Base-by-base conservation (phyloP, 2,888 invertebrate species). In the Alloscopus bannaensis region DNA sequence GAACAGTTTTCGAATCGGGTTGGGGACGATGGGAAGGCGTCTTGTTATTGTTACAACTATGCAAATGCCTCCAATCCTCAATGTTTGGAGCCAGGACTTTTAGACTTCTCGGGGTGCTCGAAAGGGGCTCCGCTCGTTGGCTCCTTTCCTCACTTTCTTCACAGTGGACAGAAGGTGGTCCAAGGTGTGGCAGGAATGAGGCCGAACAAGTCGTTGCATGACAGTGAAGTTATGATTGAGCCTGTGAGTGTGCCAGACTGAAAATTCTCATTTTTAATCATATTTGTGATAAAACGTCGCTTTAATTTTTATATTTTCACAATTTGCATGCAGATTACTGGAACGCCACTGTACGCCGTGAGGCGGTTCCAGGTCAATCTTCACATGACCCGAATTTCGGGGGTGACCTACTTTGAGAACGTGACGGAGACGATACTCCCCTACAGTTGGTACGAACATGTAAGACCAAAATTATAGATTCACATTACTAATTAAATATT, bases 151-250 rank as follows among this genome's bases (percentile, higher is more conserved):
- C 75, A 75, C 29, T 75, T 75, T 22, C 66, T 75, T 20, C 45
- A 75, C 47, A 59, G 59, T 11, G 66, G 59, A 18, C 59, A 65
- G 4, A 65, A 22, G 20, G 66, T 36, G 20, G 18, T 75, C 36
- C 55, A 55, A 2, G 36, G 66, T 47, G 36, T 75, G 24, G 59
- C 45, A 29, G 75, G 75, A 24, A 36, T 75, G 13, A 66, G n/a
- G 45, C 75, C 75, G 47, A 75, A 75, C 29, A 57, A 59, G 28
- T 75, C 75, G 22, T 31, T 75, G 18, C 75, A 75, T 26, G 75
- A 75, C n/a, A 75, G 75, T 59, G 75, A 75, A 66, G 29, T 75
- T 8, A 75, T 75, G 59, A 66, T 75, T 47, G 75, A 75, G 20
- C 75, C 75, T 3, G 75, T 75, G 31, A 57, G 75, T 45, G 4